A percentile compares a stretch with the other conserved stretches of the same genome.
These are phyloP conservation scores for Heliconius aoede DNA, from an alignment of 2,888 invertebrate genomes.

Conservation along the genomic window DNA sequence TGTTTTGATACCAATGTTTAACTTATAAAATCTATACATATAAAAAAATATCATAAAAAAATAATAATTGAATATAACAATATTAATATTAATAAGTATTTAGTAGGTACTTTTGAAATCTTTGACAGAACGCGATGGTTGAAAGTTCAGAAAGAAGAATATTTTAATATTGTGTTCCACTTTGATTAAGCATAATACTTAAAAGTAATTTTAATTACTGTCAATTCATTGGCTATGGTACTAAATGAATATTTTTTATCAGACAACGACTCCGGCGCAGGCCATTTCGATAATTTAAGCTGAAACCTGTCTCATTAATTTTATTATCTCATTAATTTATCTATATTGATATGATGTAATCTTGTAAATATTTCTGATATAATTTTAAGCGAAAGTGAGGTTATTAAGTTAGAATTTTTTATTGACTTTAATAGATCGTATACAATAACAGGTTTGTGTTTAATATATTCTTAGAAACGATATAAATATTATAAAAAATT, in stretches of 20 bases:
- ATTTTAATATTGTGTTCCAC: background rate
- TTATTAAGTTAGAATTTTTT: background rate
- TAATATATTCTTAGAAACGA: background rate
- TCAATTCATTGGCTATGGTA: background rate
- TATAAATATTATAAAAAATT: background rate
- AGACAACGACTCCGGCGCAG: background rate
- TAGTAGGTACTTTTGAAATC: too few species aligned
- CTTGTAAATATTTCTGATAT: constrained; percentile 12
- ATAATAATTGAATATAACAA: too few species aligned
- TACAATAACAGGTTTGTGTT: background rate
- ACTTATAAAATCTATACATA: too few species aligned
- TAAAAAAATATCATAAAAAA: too few species aligned
- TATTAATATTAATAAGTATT: too few species aligned
- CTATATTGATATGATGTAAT: constrained; percentile 16
- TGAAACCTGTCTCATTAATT: constrained; percentile 3
- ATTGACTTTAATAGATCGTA: background rate
- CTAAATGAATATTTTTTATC: background rate
- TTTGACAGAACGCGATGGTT: background rate
- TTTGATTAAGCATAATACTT: background rate
- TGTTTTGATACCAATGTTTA: too few species aligned
- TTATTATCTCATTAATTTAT: constrained; percentile 7
- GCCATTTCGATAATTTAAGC: constrained; percentile 1
- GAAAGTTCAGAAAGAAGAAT: background rate
- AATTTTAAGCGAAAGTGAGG: constrained; percentile 3
- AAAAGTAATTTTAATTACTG: background rate